phyloP scores from a whole-genome alignment of 2,888 invertebrate genomes.

The Tetragonisca angustula region DNA sequence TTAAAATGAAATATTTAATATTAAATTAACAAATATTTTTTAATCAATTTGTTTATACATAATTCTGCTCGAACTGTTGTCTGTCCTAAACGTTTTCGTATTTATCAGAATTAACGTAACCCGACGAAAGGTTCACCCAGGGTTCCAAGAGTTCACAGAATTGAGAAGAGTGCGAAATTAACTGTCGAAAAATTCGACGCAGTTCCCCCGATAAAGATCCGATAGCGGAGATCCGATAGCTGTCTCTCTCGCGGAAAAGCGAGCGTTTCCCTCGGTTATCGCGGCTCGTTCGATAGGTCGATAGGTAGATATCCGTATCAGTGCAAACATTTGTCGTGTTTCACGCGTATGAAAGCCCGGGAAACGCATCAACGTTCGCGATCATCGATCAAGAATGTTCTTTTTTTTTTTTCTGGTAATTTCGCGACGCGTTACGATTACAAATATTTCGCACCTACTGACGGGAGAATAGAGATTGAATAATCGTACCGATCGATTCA shows the following conservation, averaged over 20 bases:
- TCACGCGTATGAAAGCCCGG: slow-evolving; percentile 2
- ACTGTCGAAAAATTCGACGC: neutral
- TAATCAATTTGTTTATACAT: too few species aligned
- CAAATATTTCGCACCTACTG: neutral
- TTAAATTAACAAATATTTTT: too few species aligned
- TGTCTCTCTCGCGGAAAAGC: neutral
- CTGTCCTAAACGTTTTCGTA: too few species aligned
- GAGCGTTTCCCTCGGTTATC: slow-evolving; percentile 23
- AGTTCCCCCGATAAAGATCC: neutral
- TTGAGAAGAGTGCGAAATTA: too few species aligned
- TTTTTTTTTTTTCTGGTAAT: neutral
- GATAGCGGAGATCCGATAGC: neutral
- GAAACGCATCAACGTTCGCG: slow-evolving; percentile 30
- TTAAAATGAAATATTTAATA: too few species aligned
- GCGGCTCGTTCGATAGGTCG: slow-evolving; percentile 9
- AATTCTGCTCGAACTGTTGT: too few species aligned
- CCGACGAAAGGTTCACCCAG: too few species aligned
- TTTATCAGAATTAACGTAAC: too few species aligned
- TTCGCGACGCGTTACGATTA: slow-evolving; percentile 9
- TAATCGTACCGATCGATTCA: too few species aligned
- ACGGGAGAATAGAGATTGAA: neutral
- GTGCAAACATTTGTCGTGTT: slow-evolving; percentile 42
- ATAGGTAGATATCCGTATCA: slow-evolving; percentile 44
- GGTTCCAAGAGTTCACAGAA: neutral
- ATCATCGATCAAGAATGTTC: slow-evolving; percentile 46